These are phyloP conservation scores for Hoplodrina ambigua DNA, from an alignment of 2,888 invertebrate species.

Conservation along the genomic window DNA sequence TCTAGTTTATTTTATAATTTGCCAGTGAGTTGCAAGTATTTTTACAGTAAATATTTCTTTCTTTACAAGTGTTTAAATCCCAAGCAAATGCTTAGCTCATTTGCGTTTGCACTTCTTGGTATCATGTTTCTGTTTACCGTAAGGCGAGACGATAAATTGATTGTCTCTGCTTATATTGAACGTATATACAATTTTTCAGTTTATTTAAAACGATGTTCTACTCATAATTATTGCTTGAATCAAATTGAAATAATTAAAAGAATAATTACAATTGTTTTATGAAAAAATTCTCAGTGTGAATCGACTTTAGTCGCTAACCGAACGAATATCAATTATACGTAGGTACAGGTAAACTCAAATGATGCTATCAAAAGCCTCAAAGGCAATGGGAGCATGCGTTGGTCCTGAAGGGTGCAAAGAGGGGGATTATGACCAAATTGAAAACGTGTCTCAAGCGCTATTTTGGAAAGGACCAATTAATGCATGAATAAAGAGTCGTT, in stretches of 20 bases:
- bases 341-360: slow-evolving; percentile 20
- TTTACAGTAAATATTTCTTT: not conserved
- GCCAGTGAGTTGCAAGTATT: not conserved
- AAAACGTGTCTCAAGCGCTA: slow-evolving; percentile 67
- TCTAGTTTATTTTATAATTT: not conserved
- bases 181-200: too few species aligned
- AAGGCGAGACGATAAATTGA: slow-evolving; percentile 11
- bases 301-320: not conserved
- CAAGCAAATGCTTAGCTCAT: slow-evolving; percentile 19
- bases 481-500: slow-evolving; percentile 29
- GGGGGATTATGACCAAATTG: slow-evolving; percentile 67
- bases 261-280: too few species aligned
- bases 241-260: too few species aligned
- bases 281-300: too few species aligned
- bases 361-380: slow-evolving; percentile 54
- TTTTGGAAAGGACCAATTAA: slow-evolving; percentile 64
- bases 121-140: slow-evolving; percentile 29
- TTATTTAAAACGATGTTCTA: too few species aligned
- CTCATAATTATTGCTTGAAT: too few species aligned
- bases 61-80: slow-evolving; percentile 1
- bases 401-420: slow-evolving; percentile 38
- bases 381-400: slow-evolving; percentile 37
- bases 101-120: not conserved
- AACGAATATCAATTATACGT: not conserved
- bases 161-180: not conserved